Conservation (phyloP, 2,888 invertebrate species). For the Notodonta ziczac region DNA sequence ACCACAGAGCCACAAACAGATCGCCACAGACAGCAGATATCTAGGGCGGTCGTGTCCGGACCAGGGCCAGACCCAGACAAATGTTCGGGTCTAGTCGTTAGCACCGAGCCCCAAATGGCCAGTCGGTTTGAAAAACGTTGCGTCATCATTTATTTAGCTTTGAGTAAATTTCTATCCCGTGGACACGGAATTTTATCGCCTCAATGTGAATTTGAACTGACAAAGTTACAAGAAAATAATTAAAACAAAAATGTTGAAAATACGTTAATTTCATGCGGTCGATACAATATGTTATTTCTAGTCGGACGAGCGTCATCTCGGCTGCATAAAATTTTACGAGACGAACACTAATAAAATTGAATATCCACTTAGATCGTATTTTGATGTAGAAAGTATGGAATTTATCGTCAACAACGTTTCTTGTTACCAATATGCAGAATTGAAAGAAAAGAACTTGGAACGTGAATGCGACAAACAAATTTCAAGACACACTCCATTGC, state of each 20-base stretch:
- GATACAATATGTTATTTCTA: not conserved
- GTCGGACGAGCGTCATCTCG: not conserved
- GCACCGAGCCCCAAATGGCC: slow-evolving; percentile 7
- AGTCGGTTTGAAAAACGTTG: not conserved
- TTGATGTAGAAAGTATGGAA: not conserved
- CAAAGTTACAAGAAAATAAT: not conserved
- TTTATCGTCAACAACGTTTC: not conserved
- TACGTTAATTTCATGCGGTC: too few species aligned
- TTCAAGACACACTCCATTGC: not conserved
- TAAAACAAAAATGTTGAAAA: too few species aligned
- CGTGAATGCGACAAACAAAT: not conserved
- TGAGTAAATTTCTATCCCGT: not conserved
- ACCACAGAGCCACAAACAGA: slow-evolving; percentile 3
- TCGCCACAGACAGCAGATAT: slow-evolving; percentile 6
- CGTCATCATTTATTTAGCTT: slow-evolving; percentile 4
- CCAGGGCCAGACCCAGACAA: slow-evolving; percentile 29
- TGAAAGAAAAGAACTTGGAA: not conserved
- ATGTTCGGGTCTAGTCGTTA: slow-evolving; percentile 21
- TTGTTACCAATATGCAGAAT: not conserved
- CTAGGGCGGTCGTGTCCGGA: slow-evolving; percentile 8
- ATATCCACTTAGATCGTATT: not conserved
- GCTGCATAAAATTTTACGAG: not conserved
- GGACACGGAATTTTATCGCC: not conserved
- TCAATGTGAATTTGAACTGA: not conserved
- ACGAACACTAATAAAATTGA: not conserved